Evolutionary conservation across 2,888 invertebrate genomes (phyloP).

Genomic region (Nemoura dubitans): DNA sequence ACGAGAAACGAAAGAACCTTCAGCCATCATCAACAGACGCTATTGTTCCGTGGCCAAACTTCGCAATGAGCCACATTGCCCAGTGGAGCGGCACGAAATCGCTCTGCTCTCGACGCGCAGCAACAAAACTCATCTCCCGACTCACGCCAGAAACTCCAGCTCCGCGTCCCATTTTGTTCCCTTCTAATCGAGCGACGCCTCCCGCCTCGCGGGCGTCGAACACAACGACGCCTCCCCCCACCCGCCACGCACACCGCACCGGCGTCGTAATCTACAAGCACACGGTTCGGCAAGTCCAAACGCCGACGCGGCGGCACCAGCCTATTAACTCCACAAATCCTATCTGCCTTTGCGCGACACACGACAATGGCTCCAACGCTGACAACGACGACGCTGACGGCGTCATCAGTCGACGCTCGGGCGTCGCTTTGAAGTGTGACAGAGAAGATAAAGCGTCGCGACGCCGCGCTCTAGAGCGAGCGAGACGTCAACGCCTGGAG

Average conservation of each 20-base stretch:
- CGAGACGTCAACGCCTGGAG: conserved; percentile 44
- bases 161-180: background rate
- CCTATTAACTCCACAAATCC: conserved; percentile 22
- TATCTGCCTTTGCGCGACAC: conserved; percentile 13
- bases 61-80: too few relatives aligned
- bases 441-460: conserved; percentile 21
- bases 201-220: too few relatives aligned
- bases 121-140: background rate
- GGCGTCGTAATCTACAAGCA: conserved; percentile 42
- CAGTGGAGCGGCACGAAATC: too few relatives aligned
- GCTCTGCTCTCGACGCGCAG: conserved; percentile 23
- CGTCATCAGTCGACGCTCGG: conserved; percentile 7
- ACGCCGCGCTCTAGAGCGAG: background rate
- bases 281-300: conserved; percentile 45
- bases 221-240: background rate
- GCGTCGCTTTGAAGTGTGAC: conserved; percentile 27
- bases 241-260: background rate
- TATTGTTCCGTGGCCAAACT: too few relatives aligned
- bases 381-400: background rate
- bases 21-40: too few relatives aligned
- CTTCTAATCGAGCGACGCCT: background rate
- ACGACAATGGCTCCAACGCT: background rate
- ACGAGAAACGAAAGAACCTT: too few relatives aligned
- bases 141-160: background rate
- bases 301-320: too few relatives aligned